phyloP scores from a whole-genome alignment of 2,888 invertebrate genomes.

The Melinaea menophilus region DNA sequence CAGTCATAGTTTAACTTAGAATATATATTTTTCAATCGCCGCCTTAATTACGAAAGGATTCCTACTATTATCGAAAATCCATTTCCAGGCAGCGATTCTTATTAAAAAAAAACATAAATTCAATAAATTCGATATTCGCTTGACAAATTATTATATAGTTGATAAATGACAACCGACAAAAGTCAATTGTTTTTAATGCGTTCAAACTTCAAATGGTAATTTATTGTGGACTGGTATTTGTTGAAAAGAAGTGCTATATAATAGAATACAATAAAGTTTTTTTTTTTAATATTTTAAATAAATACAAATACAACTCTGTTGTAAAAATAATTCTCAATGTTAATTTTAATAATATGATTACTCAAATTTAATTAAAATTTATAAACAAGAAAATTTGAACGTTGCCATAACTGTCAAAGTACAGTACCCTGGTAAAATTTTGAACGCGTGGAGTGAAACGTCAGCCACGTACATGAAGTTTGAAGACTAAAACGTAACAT shows the following conservation, averaged over 20 bases:
- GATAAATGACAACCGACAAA: slow-evolving; percentile 19
- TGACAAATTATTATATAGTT: slow-evolving; percentile 21
- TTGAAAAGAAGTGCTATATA: background rate
- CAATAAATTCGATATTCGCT: slow-evolving; percentile 20
- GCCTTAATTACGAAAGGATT: slow-evolving; percentile 28
- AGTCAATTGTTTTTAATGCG: slow-evolving; percentile 9
- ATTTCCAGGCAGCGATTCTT: slow-evolving; percentile 41
- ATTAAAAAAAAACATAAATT: slow-evolving; percentile 27
- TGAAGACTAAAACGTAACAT: slow-evolving; percentile 37
- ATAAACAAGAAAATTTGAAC: slow-evolving; percentile 3
- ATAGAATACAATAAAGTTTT: background rate
- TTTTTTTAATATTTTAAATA: background rate
- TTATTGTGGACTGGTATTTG: background rate
- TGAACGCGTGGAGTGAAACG: slow-evolving; percentile 76
- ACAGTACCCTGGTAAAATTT: slow-evolving; percentile 36
- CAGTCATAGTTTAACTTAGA: slow-evolving; percentile 68
- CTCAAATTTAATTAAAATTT: background rate
- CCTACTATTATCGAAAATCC: slow-evolving; percentile 32
- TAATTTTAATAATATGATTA: too few relatives aligned
- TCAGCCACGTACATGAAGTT: slow-evolving; percentile 69
- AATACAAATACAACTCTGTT: too few relatives aligned
- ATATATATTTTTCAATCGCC: slow-evolving; percentile 24
- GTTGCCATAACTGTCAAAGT: slow-evolving; percentile 15
- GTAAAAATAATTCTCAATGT: background rate
- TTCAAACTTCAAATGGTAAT: slow-evolving; percentile 6